These are phyloP conservation scores for Pyxicephalus adspersus DNA, from an alignment of 2,113 vertebrate species.

Conservation along the genomic window DNA sequence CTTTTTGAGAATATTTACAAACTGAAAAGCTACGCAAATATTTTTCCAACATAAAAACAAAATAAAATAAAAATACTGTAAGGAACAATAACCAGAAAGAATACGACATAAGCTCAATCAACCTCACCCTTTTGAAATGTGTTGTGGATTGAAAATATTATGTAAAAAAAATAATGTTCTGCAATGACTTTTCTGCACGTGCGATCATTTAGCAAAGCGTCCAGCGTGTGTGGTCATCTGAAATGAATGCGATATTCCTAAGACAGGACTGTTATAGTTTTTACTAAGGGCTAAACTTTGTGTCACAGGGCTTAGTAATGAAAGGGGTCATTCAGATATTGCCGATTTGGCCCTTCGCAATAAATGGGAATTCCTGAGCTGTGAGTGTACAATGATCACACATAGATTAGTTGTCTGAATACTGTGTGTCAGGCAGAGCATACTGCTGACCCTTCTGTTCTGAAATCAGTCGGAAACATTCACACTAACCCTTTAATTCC, in stretches of 20 bases:
- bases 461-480: not conserved
- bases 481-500: not conserved
- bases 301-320: not conserved
- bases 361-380: conserved; percentile 32
- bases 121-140: too few relatives aligned
- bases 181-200: too few relatives aligned
- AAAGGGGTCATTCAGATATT: not conserved
- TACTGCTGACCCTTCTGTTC: conserved; percentile 12
- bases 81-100: too few relatives aligned
- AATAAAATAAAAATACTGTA: too few relatives aligned
- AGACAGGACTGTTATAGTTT: not conserved
- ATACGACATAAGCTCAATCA: too few relatives aligned
- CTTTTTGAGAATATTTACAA: too few relatives aligned
- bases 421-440: conserved; percentile 15
- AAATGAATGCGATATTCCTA: not conserved
- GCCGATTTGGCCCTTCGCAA: conserved; percentile 13
- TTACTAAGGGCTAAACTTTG: not conserved
- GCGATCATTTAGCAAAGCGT: not conserved
- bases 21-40: too few relatives aligned
- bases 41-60: too few relatives aligned
- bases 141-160: too few relatives aligned
- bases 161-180: too few relatives aligned
- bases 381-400: conserved; percentile 17
- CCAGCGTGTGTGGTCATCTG: not conserved
- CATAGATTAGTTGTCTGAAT: conserved; percentile 16